Evolutionary conservation across 1,140 invertebrate species (phyloP).

Genomic region (Penaeus chinensis): DNA sequence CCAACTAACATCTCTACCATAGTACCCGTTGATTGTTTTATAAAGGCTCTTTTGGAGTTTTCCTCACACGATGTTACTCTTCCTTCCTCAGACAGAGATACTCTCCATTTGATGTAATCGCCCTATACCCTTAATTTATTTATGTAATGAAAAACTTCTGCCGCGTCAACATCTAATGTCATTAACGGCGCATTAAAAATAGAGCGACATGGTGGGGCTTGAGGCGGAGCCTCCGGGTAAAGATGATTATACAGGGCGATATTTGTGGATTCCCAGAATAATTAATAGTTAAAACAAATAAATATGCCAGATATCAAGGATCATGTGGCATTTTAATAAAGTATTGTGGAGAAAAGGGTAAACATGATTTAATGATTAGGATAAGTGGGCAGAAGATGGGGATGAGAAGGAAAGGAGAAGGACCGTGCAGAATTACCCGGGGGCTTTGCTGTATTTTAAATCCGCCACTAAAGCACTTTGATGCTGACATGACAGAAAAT

Average conservation of each 20-base stretch:
- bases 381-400: neutral
- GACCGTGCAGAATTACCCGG: no score
- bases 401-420: neutral
- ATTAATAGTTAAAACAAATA: neutral
- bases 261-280: neutral
- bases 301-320: neutral
- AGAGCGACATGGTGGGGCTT: no score
- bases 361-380: neutral
- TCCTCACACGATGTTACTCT: no score
- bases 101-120: no score
- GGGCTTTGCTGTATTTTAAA: no score
- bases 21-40: neutral
- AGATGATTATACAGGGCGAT: neutral
- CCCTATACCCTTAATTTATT: no score
- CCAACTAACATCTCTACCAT: no score
- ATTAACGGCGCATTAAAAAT: no score
- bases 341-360: neutral
- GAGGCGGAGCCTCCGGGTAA: no score
- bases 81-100: no score
- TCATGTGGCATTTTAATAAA: neutral
- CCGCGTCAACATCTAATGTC: no score
- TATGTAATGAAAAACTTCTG: neutral
- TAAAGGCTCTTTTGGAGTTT: neutral
- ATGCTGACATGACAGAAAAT: no score
- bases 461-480: neutral